A percentile compares a stretch with the other conserved stretches of the same genome.
Conservation (phyloP, 2,888 invertebrate genomes). For the Brachypalpus laphriformis region DNA sequence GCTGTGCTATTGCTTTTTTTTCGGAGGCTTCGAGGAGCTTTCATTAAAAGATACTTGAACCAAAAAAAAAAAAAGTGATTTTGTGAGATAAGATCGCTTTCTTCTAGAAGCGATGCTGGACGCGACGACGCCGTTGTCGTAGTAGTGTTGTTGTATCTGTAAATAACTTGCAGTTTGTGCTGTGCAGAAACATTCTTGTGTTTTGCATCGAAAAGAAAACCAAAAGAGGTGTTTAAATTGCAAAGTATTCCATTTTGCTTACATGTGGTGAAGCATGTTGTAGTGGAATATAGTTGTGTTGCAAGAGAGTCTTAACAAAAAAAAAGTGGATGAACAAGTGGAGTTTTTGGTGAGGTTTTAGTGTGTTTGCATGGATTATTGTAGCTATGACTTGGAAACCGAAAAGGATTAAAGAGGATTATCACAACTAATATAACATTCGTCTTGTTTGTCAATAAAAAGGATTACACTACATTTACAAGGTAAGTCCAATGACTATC, state of each 20-base stretch:
- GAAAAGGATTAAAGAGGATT: constrained; percentile 38
- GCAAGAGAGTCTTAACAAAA: not conserved
- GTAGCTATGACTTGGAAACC: constrained; percentile 58
- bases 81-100: constrained; percentile 64
- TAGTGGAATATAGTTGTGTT: not conserved
- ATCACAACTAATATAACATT: not conserved
- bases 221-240: constrained; percentile 18
- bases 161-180: constrained; percentile 24
- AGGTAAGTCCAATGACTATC: constrained; percentile 9
- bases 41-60: constrained; percentile 39
- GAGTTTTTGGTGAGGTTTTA: not conserved
- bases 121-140: not conserved
- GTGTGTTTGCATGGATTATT: constrained; percentile 18
- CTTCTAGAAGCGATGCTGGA: constrained; percentile 54
- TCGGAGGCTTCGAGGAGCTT: constrained; percentile 15
- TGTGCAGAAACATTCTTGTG: constrained; percentile 10
- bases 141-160: constrained; percentile 3
- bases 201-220: constrained; percentile 3
- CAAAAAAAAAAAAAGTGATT: constrained; percentile 13
- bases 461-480: constrained; percentile 10
- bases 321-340: constrained; percentile 3
- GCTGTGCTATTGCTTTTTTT: constrained; percentile 4
- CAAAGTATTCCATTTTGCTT: not conserved
- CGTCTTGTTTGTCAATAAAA: not conserved
- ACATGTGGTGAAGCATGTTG: not conserved